Conservation (phyloP, 1,140 invertebrate genomes). For the Eupristina koningsbergeri region DNA sequence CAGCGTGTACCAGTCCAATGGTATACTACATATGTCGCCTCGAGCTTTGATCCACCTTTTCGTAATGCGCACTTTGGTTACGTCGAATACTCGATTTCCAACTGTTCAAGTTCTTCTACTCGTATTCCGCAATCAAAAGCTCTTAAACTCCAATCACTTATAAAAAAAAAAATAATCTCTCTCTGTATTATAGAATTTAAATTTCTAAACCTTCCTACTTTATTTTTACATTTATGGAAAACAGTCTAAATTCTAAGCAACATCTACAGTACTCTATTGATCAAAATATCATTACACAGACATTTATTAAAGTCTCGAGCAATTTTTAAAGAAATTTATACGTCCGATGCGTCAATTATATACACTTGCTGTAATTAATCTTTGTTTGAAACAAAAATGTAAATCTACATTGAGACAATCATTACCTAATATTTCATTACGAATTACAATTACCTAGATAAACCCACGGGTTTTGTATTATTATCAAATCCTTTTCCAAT, state of each 20-base stretch:
- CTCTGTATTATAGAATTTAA: too few species aligned
- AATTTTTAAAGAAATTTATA: not conserved
- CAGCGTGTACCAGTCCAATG: not conserved
- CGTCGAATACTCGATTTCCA: not conserved
- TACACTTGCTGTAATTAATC: not conserved
- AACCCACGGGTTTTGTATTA: not conserved
- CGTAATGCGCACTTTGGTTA: not conserved
- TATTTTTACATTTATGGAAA: not conserved
- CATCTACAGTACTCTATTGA: not conserved
- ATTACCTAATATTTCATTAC: not conserved
- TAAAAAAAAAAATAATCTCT: too few species aligned
- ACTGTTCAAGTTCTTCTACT: not conserved
- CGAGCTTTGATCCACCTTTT: not conserved
- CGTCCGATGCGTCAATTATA: not conserved
- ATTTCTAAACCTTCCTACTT: too few species aligned
- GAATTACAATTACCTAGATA: not conserved
- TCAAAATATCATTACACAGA: too few species aligned
- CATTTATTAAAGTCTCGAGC: too few species aligned
- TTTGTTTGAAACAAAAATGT: not conserved
- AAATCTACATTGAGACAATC: not conserved
- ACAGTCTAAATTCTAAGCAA: not conserved
- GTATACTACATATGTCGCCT: not conserved
- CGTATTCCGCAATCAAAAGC: not conserved
- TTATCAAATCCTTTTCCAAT: not conserved
- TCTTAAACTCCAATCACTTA: too few species aligned